Evolutionary conservation across 2,113 vertebrate genomes (phyloP).

Genomic region (Brienomyrus brachyistius): DNA sequence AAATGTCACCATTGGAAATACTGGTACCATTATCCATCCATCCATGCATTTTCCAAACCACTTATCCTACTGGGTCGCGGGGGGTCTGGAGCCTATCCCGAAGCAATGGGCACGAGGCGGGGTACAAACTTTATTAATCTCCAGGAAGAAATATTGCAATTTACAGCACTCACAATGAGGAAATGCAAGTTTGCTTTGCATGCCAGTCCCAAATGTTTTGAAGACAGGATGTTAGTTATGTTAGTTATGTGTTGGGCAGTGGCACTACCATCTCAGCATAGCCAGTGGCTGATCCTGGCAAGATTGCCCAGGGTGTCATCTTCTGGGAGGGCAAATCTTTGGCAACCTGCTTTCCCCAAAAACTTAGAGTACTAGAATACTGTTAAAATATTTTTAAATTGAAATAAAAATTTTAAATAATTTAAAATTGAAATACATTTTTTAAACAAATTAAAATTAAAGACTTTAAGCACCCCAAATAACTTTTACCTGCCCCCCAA

Average conservation of each 20-base stretch:
- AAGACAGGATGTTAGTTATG: neutral
- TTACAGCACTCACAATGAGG: neutral
- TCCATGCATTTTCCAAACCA: no score
- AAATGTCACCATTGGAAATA: no score
- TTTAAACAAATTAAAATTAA: no score
- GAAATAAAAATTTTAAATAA: neutral
- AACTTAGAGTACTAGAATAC: neutral
- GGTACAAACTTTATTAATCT: neutral
- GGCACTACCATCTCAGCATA: neutral
- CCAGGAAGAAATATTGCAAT: neutral
- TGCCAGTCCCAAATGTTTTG: neutral
- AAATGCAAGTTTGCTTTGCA: neutral
- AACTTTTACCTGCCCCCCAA: no score
- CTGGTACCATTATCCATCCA: no score
- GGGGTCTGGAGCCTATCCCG: no score
- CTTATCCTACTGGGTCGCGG: no score
- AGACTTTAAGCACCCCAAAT: no score
- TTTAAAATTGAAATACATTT: no score
- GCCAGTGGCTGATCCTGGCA: neutral
- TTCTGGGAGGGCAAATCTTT: neutral
- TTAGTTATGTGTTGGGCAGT: neutral
- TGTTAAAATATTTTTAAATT: neutral
- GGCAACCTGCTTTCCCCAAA: neutral
- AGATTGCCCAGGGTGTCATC: neutral
- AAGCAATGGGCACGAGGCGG: no score